Evolutionary conservation across 30 jellyfish, hydroid and myxozoan species (phyloP), one percentile per base, ranked within the genome.

Genomic region (Hydractinia symbiolongicarpus): DNA sequence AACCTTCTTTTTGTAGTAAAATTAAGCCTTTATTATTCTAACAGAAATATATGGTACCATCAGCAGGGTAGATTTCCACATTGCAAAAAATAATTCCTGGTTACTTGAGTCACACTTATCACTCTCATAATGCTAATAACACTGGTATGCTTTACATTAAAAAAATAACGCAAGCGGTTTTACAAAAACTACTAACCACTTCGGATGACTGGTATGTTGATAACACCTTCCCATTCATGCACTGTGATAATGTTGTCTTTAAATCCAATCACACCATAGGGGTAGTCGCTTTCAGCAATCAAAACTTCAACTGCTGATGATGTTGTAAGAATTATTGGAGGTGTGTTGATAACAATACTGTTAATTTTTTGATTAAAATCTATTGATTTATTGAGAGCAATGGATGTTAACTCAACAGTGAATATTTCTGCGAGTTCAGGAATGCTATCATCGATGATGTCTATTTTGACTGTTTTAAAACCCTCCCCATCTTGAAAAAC

Each of bases 361-460:
- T 77, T 76, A 21, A 81, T 79, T 50, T 40, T n/a, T 21, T 71
- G 79, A 49, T 8, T 54, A 53, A 73, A 87, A 19, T 75, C 55
- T 19, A 52, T 57, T 64, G 78, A 74, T 50, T 91, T 53, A 6
- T 87, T 81, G 54, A 86, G 79, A 5, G 70, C 49, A 16, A 67
- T 95, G 14, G 87, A 74, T 9, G 96, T 79, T 20, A 91, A 58
- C 50, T 87, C 75, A 54, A 91, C 80, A 14, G 16, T 57, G 78
- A 91, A 75, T 50, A 76, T 21, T 79, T 91, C 98, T 3, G 83
- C 56, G n/a, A 91, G 92, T 55, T 91, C 98, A 9, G 98, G 98
- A 19, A 76, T 60, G 11, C 86, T 61, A 73, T 93, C 98, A 19
- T 83, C 84, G 21, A 83, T 44, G 60, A 84, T 84, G 80, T 52